Evolutionary conservation across 2,888 invertebrate species (phyloP).

Genomic region (Hirtodrosophila trivittata): DNA sequence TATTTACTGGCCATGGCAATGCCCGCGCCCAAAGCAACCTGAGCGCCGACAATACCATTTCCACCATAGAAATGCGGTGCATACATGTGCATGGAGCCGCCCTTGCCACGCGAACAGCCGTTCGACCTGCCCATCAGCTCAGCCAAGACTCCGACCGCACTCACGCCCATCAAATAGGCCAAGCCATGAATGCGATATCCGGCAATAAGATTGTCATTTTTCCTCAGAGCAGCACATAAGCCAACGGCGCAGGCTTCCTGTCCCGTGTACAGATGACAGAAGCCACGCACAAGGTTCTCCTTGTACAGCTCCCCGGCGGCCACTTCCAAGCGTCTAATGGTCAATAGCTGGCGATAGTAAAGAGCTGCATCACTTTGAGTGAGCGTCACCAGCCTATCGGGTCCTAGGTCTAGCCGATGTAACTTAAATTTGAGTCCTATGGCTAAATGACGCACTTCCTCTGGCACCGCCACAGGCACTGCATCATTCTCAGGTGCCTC

Average conservation of each 20-base stretch:
- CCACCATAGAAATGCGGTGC: conserved; percentile 95
- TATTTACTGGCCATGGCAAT: conserved; percentile 96
- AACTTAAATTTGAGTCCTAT: conserved; percentile 89
- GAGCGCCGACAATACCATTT: conserved; percentile 99
- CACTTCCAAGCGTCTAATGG: conserved; percentile 95
- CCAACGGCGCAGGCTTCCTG: conserved; percentile 89
- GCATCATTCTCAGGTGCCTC: not conserved
- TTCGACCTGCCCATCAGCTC: conserved; percentile 94
- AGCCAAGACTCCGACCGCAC: conserved; percentile 90
- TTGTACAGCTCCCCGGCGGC: conserved; percentile 97
- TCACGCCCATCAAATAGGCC: conserved; percentile 95
- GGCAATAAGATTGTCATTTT: conserved; percentile 95
- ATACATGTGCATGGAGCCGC: conserved; percentile 99
- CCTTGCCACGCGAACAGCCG: conserved; percentile 97
- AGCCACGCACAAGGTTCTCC: conserved; percentile 96
- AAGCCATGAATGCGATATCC: conserved; percentile 99
- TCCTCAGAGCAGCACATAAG: conserved; percentile 92
- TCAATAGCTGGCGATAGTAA: conserved; percentile 90
- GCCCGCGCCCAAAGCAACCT: conserved; percentile 98
- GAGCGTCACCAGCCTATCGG: conserved; percentile 88
- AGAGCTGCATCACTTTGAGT: conserved; percentile 92
- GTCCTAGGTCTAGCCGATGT: conserved; percentile 93
- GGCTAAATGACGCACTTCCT: conserved; percentile 21
- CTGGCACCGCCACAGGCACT: not conserved
- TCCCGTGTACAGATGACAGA: conserved; percentile 98